Conservation (phyloP, 2,113 vertebrate genomes). For the Motacilla alba region DNA sequence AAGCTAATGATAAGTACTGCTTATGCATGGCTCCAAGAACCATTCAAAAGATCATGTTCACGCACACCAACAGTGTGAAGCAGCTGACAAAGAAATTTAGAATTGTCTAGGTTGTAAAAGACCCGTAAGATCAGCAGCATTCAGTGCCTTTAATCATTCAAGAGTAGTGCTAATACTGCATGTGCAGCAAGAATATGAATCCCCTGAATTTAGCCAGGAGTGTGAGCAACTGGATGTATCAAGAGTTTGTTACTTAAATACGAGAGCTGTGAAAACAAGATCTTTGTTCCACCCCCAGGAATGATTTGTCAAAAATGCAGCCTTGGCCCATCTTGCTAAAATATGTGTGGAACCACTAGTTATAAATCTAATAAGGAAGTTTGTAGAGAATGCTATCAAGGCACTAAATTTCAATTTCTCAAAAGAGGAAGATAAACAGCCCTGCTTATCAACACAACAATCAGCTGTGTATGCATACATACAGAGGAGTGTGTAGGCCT, state of each 20-base stretch:
- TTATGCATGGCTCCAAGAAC: neutral
- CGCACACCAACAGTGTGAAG: neutral
- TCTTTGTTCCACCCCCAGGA: neutral
- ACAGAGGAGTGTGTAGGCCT: neutral
- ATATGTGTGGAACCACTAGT: neutral
- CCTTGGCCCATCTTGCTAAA: neutral
- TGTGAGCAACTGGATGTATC: neutral
- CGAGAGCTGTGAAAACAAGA: neutral
- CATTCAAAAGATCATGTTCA: neutral
- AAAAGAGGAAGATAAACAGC: neutral
- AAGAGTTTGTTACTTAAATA: neutral
- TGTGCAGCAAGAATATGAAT: neutral
- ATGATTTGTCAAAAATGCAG: neutral
- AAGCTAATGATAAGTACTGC: constrained; percentile 16
- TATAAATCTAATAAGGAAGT: neutral
- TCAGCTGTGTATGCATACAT: neutral
- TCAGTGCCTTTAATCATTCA: neutral
- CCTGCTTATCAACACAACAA: neutral
- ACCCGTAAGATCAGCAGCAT: neutral
- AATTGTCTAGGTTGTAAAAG: neutral
- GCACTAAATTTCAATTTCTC: neutral
- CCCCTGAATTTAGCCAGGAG: neutral
- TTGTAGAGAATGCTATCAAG: neutral
- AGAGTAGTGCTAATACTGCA: neutral
- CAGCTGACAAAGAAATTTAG: constrained; percentile 4